phyloP scores from a whole-genome alignment of 1,140 invertebrate species.

The Cyclargus thomasi region DNA sequence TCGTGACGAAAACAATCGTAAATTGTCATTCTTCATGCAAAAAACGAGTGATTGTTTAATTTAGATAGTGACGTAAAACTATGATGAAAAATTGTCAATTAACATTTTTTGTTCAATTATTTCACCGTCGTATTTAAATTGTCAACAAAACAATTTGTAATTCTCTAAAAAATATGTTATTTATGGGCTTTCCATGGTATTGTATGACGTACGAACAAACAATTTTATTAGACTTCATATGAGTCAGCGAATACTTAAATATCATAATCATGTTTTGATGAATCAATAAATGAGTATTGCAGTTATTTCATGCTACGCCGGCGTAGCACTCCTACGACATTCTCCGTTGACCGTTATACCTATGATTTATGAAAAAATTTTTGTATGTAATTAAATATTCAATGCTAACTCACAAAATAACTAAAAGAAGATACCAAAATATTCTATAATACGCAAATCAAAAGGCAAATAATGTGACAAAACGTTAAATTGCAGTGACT shows the following conservation, averaged over 20 bases:
- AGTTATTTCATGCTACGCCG: background rate
- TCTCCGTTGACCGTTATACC: background rate
- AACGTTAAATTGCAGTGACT: no score
- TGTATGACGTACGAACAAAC: background rate
- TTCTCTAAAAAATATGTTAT: background rate
- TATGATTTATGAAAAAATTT: background rate
- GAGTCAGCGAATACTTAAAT: background rate
- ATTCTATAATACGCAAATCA: no score
- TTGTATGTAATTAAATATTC: background rate
- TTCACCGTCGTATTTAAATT: background rate
- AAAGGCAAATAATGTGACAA: no score
- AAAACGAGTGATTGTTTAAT: background rate
- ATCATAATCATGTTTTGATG: background rate
- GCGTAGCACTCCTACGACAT: background rate
- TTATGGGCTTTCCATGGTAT: background rate
- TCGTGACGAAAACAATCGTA: background rate
- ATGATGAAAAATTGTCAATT: background rate
- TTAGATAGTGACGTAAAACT: background rate
- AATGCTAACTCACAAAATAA: no score
- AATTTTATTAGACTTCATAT: background rate
- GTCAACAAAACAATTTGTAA: background rate
- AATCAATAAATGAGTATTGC: no score
- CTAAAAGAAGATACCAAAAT: no score
- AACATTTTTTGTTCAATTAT: background rate
- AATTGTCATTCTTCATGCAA: background rate